A percentile compares a stretch with the other conserved stretches of the same genome.
phyloP scores from a whole-genome alignment of 2,888 invertebrate species.

The Euplexia lucipara region DNA sequence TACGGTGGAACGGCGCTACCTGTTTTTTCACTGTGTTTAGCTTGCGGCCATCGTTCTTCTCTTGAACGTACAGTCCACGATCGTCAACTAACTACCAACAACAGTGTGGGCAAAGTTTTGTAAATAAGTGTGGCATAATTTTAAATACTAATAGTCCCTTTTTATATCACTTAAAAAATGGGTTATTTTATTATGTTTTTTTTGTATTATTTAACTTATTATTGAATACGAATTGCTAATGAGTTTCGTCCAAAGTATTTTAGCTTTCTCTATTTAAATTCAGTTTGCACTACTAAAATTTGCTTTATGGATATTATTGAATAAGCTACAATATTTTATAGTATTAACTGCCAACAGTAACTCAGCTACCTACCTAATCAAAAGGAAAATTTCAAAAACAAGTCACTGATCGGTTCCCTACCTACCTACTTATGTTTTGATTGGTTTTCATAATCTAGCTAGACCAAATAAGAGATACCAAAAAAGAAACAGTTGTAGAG shows the following conservation, averaged over 20 bases:
- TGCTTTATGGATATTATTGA: constrained; percentile 3
- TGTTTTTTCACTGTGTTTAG: constrained; percentile 86
- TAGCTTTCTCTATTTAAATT: constrained; percentile 33
- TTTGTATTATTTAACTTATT: constrained; percentile 15
- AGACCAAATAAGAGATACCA: not conserved
- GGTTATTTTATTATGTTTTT: not conserved
- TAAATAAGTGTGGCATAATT: not conserved
- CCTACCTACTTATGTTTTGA: not conserved
- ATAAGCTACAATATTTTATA: not conserved
- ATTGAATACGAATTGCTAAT: constrained; percentile 27
- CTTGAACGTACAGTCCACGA: constrained; percentile 52
- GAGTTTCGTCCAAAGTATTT: constrained; percentile 2
- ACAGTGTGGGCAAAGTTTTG: constrained; percentile 7
- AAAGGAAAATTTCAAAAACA: not conserved
- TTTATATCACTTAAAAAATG: not conserved
- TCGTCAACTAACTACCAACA: constrained; percentile 32
- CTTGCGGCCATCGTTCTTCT: constrained; percentile 75
- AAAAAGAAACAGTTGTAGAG: no score
- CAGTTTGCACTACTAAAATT: not conserved
- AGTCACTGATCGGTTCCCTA: not conserved
- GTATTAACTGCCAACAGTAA: not conserved
- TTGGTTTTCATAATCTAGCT: not conserved
- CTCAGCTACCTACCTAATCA: not conserved
- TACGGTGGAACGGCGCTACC: constrained; percentile 89
- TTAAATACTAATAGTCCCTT: not conserved